These are phyloP conservation scores for Trachelipus rathkii DNA, from an alignment of 1,140 invertebrate species.

Conservation along the genomic window DNA sequence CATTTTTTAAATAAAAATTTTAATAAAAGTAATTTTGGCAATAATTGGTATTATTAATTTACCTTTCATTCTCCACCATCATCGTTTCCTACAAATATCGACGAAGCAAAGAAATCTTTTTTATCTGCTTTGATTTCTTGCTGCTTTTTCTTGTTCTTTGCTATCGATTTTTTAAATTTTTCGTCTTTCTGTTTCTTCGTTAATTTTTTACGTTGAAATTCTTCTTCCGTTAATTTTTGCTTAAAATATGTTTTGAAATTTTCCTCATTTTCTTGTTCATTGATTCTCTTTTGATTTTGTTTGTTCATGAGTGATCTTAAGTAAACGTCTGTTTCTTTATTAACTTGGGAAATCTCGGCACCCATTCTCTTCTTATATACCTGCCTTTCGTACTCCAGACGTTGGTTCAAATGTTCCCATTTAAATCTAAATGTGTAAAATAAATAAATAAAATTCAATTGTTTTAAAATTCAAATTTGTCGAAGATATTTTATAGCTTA, in stretches of 20 bases:
- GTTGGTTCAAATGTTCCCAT: conserved; percentile 89
- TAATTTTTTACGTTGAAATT: background rate
- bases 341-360: conserved; percentile 59
- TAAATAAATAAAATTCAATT: background rate
- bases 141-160: background rate
- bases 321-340: conserved; percentile 31
- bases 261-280: background rate
- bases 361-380: conserved; percentile 77
- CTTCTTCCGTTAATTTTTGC: background rate
- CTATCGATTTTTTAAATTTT: background rate
- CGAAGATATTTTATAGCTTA: too few species aligned
- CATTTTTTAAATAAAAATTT: too few species aligned
- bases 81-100: background rate
- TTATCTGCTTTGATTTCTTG: background rate
- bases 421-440: conserved; percentile 66
- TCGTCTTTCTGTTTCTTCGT: background rate
- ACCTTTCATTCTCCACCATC: background rate
- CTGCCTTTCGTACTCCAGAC: conserved; percentile 78
- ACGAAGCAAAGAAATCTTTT: background rate
- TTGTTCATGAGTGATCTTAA: conserved; percentile 61
- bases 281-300: conserved; percentile 52
- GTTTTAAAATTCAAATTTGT: too few species aligned
- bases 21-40: too few species aligned
- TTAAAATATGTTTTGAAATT: background rate
- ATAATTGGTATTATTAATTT: background rate